Conservation (phyloP, 2,113 vertebrate genomes). For the Phrynocephalus versicolor region DNA sequence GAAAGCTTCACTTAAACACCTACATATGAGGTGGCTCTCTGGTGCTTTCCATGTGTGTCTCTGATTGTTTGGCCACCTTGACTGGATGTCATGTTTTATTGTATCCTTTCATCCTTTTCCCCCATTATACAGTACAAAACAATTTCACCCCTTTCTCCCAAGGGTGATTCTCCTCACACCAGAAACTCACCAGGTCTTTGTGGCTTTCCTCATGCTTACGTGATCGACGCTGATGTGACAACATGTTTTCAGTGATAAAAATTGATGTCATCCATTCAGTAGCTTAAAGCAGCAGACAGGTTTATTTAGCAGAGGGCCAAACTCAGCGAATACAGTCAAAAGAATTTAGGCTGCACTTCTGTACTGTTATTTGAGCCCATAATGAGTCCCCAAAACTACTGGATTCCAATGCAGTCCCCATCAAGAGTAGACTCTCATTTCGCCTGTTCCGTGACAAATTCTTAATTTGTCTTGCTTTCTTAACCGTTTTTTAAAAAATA, state of each 20-base stretch:
- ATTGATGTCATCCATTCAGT: neutral
- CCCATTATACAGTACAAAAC: neutral
- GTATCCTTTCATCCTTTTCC: neutral
- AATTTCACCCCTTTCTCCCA: neutral
- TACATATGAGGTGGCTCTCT: no score
- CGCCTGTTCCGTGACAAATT: no score
- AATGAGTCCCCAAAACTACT: neutral
- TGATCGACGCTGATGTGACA: no score
- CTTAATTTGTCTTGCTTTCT: no score
- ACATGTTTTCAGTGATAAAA: neutral
- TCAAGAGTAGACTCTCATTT: no score
- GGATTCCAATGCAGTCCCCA: neutral
- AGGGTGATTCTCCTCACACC: neutral
- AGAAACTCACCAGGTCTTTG: neutral
- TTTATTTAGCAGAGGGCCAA: neutral
- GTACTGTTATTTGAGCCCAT: neutral
- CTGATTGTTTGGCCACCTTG: neutral
- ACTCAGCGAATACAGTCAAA: neutral
- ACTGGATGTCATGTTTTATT: neutral
- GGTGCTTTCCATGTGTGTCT: neutral
- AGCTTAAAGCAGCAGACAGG: neutral
- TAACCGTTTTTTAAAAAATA: no score
- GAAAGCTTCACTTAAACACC: no score
- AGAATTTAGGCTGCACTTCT: neutral
- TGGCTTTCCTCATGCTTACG: no score